A percentile compares a stretch with the other conserved stretches of the same genome.
These are phyloP conservation scores for Ginglymostoma cirratum DNA, from an alignment of 2,113 vertebrate genomes.

Conservation along the genomic window DNA sequence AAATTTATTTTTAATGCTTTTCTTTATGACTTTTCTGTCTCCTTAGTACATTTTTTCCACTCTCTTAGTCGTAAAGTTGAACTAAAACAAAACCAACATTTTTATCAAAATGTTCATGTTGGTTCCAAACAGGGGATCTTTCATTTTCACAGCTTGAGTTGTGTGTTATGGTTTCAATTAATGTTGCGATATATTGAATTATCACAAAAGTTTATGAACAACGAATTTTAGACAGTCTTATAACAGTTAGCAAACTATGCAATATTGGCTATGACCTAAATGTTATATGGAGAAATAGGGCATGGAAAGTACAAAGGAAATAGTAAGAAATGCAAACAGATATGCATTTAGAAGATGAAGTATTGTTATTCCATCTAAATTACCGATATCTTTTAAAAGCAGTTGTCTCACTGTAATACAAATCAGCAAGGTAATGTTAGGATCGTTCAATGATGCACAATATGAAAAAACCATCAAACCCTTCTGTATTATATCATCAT, in stretches of 20 bases:
- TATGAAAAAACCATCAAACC: background rate
- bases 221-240: background rate
- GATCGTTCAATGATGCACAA: background rate
- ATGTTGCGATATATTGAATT: background rate
- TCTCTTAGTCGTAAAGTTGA: background rate
- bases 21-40: too few species aligned
- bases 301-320: background rate
- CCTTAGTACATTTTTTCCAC: background rate
- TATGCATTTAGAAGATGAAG: too few species aligned
- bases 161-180: background rate
- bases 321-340: background rate
- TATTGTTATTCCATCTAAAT: background rate
- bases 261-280: background rate
- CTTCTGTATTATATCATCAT: background rate
- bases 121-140: background rate
- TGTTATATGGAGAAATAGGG: background rate
- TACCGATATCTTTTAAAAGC: slow-evolving; percentile 20
- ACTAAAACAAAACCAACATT: too few species aligned
- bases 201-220: background rate
- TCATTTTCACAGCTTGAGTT: background rate
- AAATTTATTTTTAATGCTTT: background rate
- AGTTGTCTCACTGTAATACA: slow-evolving; percentile 18
- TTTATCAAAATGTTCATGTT: too few species aligned
- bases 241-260: background rate
- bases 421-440: background rate